These are phyloP conservation scores for Hyppa rectilinea DNA, from an alignment of 2,888 invertebrate genomes.

Conservation along the genomic window DNA sequence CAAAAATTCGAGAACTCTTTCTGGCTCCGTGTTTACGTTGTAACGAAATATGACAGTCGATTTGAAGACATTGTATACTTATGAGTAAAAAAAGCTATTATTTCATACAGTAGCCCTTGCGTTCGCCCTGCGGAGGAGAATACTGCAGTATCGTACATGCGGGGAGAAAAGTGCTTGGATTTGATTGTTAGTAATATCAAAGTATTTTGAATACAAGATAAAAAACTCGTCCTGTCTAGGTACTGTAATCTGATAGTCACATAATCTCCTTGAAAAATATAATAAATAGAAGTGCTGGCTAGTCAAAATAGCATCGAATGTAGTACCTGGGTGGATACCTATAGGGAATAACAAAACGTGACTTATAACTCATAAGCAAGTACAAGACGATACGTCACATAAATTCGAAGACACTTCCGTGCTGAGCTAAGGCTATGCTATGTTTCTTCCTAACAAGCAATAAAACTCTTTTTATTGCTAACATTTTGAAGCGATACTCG, in stretches of 20 bases:
- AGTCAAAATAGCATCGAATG: background rate
- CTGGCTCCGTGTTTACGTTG: conserved; percentile 70
- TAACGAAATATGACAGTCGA: conserved; percentile 81
- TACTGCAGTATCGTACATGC: conserved; percentile 73
- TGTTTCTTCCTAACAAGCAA: background rate
- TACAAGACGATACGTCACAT: too few species aligned
- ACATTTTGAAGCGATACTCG: background rate
- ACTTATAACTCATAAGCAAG: background rate
- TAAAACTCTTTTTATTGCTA: background rate
- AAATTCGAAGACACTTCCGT: background rate
- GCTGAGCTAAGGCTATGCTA: background rate
- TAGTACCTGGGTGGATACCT: background rate
- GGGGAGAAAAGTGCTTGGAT: conserved; percentile 64
- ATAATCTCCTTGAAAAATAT: background rate
- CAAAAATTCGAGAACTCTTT: conserved; percentile 64
- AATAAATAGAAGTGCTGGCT: background rate
- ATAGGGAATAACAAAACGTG: background rate
- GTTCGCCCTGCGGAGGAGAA: conserved; percentile 70
- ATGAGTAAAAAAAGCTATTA: conserved; percentile 84
- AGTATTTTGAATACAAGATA: background rate
- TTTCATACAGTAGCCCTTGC: conserved; percentile 85
- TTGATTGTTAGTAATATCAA: background rate
- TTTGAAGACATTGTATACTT: conserved; percentile 77
- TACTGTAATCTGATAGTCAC: background rate
- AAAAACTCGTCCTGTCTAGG: background rate